Evolutionary conservation across 2,113 vertebrate genomes (phyloP).

Genomic region (Rhabdomys dilectus): DNA sequence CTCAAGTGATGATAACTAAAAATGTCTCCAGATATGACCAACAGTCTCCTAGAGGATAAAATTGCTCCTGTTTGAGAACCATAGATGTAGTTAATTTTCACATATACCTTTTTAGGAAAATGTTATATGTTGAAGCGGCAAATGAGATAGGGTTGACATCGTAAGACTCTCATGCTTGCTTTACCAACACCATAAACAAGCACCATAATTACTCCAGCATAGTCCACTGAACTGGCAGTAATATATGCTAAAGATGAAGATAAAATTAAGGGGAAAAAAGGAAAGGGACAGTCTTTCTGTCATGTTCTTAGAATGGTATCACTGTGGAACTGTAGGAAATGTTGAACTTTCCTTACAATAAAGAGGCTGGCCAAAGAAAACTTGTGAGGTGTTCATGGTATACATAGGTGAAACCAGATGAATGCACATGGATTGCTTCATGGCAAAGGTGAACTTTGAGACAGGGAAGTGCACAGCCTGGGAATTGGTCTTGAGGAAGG

Average conservation of each 20-base stretch:
- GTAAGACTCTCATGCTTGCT: neutral
- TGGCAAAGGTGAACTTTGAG: neutral
- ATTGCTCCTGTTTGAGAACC: neutral
- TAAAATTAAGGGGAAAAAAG: neutral
- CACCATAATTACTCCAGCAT: neutral
- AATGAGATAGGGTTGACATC: neutral
- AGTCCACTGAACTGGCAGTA: neutral
- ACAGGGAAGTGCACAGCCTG: neutral
- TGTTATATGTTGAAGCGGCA: neutral
- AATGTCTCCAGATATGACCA: neutral
- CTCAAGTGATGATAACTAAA: neutral
- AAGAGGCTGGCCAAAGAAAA: neutral
- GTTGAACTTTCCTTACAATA: neutral
- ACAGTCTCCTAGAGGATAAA: neutral
- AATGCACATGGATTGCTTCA: neutral
- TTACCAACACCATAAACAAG: neutral
- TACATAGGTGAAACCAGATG: neutral
- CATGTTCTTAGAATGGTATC: neutral
- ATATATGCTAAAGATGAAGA: neutral
- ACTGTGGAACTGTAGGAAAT: neutral
- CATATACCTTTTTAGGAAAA: neutral
- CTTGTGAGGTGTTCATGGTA: neutral
- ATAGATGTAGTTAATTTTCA: neutral
- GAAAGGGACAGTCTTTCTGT: neutral
- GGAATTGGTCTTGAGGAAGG: neutral